Base-by-base conservation (phyloP, 2,113 vertebrate species). In the Danio rerio region DNA sequence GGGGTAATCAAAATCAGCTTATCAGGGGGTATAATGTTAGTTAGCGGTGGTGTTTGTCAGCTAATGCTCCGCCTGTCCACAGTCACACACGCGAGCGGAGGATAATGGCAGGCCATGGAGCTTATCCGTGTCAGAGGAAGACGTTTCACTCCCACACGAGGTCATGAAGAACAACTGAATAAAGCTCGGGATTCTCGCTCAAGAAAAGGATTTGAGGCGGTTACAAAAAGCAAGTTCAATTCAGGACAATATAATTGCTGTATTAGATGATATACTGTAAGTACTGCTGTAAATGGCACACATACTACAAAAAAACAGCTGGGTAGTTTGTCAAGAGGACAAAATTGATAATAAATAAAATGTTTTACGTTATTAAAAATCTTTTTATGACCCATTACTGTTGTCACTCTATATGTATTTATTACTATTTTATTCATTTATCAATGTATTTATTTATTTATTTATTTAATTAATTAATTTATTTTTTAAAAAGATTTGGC, bases 1-100 rank as follows among this genome's bases (percentile, higher is more conserved):
- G 81, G 83, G 47, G 40, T 83, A 81, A 75, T 76, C 83, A 73
- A 78, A 65, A 61, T 52, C 40, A 56, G 86, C 81, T 86, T 65
- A 78, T 78, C 61, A 78, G 62, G 49, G 58, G 76, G 31, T 78
- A 55, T 65, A 65, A 78, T 78, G 21, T 61, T 47, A 55, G 62
- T 6, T 4, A 78, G 76, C 59, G 76, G 47, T 52, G 76, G 59
- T 13, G 47, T 78, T 53, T 66, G 76, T 66, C 61, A 66, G 76
- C 47, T 65, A 66, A 78, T 55, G 62, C 15, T 13, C 18, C 6
- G 49, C 15, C 53, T 78, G 62, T 40, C 62, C 61, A 78, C 31
- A 78, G 62, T 20, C 62, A 49, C 47, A 78, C 47, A 65, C 59
- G 49, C 13, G 53, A 47, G 8, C 62, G 8, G 76, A 78, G 50